phyloP scores from a whole-genome alignment of 1,140 invertebrate genomes.

The Atta cephalotes region DNA sequence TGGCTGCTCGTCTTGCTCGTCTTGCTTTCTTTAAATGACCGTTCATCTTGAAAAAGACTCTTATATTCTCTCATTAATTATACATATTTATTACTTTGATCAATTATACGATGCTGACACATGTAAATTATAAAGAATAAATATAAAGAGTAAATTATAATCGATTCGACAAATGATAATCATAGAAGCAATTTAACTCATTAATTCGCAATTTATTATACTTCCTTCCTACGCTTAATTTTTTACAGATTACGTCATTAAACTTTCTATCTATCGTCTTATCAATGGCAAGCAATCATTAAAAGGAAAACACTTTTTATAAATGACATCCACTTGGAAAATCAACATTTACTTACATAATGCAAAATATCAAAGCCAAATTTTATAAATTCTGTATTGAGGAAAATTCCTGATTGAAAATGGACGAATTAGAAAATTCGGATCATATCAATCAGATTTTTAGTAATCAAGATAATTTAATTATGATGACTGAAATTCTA shows the following conservation, averaged over 20 bases:
- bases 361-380: background rate
- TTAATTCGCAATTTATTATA: conserved; percentile 20
- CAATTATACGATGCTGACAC: background rate
- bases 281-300: background rate
- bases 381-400: background rate
- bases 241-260: conserved; percentile 33
- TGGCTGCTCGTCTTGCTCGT: no score
- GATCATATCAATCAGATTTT: no score
- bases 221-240: background rate
- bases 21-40: no score
- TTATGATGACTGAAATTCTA: no score
- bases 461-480: no score
- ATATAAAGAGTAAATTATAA: background rate
- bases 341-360: conserved; percentile 9
- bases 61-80: background rate
- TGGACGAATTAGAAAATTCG: no score
- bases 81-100: background rate
- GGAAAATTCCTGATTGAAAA: no score
- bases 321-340: background rate
- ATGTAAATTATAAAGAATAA: background rate
- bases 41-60: background rate
- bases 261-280: background rate
- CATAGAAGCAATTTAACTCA: conserved; percentile 2
- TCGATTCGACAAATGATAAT: background rate
- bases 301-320: background rate